phyloP scores from a whole-genome alignment of 2,888 invertebrate species.

The Watsonalla cultraria region DNA sequence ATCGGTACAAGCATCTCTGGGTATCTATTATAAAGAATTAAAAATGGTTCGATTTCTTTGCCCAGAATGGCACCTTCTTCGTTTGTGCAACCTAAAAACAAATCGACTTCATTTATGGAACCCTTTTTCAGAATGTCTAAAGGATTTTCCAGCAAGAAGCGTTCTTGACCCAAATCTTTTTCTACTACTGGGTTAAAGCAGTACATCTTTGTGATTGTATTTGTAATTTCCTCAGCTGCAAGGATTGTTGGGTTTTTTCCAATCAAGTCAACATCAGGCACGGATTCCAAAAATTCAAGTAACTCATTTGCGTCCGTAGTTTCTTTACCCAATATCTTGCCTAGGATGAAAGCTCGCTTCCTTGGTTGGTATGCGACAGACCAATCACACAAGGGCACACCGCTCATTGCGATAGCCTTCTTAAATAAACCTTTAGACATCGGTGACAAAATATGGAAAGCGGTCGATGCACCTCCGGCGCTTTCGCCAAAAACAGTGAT shows the following conservation, averaged over 20 bases:
- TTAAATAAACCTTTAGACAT: slow-evolving; percentile 47
- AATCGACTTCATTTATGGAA: slow-evolving; percentile 72
- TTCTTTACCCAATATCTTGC: slow-evolving; percentile 33
- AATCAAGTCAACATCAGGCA: slow-evolving; percentile 26
- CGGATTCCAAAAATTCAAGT: slow-evolving; percentile 36
- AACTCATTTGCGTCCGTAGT: slow-evolving; percentile 33
- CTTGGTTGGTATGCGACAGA: slow-evolving; percentile 26
- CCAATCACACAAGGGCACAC: slow-evolving; percentile 38
- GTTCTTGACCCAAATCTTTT: slow-evolving; percentile 30
- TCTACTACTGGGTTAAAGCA: slow-evolving; percentile 37
- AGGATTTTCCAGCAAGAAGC: slow-evolving; percentile 30
- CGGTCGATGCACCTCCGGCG: slow-evolving; percentile 38
- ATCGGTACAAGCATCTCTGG: slow-evolving; percentile 32
- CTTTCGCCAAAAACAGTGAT: slow-evolving; percentile 48
- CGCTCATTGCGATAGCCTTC: slow-evolving; percentile 47
- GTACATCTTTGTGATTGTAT: slow-evolving; percentile 21
- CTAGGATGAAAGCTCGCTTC: slow-evolving; percentile 34
- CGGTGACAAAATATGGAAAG: slow-evolving; percentile 41
- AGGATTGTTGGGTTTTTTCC: slow-evolving; percentile 20
- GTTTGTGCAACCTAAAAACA: slow-evolving; percentile 83
- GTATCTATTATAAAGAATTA: slow-evolving; percentile 21
- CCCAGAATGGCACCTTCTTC: slow-evolving; percentile 75
- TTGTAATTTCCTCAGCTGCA: slow-evolving; percentile 17
- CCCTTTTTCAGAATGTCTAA: slow-evolving; percentile 45
- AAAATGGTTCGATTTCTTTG: slow-evolving; percentile 9